Evolutionary conservation across 1,140 invertebrate genomes (phyloP).

Genomic region (Hyphantria cunea): DNA sequence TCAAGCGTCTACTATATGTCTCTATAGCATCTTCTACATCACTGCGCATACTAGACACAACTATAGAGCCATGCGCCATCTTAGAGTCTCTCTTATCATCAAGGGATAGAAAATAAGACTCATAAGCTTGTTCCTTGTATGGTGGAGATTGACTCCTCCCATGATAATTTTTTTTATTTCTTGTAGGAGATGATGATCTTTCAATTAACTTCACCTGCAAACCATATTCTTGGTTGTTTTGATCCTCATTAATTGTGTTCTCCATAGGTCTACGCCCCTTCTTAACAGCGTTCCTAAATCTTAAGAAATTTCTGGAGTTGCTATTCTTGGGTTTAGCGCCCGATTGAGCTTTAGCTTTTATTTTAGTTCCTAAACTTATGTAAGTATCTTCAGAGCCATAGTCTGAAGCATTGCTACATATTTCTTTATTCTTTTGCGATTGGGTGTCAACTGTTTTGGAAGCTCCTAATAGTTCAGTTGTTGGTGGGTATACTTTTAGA

Average conservation of each 20-base stretch:
- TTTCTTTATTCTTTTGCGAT: conserved; percentile 47
- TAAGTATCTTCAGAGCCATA: conserved; percentile 79
- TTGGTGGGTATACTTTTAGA: conserved; percentile 64
- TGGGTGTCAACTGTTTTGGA: conserved; percentile 40
- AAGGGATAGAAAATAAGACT: conserved; percentile 64
- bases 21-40: conserved; percentile 52
- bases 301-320: conserved; percentile 56
- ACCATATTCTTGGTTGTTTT: conserved; percentile 50
- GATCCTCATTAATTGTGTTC: conserved; percentile 36
- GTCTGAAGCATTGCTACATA: conserved; percentile 76
- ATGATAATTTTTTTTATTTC: conserved; percentile 44
- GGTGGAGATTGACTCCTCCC: conserved; percentile 49
- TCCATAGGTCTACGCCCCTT: conserved; percentile 54
- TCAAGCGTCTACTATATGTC: conserved; percentile 50
- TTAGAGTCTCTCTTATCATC: conserved; percentile 45
- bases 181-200: conserved; percentile 51
- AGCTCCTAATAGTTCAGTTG: conserved; percentile 57
- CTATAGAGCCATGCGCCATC: conserved; percentile 57
- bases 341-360: conserved; percentile 75
- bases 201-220: conserved; percentile 70
- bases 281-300: conserved; percentile 64
- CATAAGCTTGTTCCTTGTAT: conserved; percentile 50
- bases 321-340: conserved; percentile 54
- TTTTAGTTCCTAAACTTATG: conserved; percentile 79
- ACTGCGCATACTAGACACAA: conserved; percentile 38